Percentiles rank a stretch among this genome's conserved stretches.
phyloP scores from a whole-genome alignment of 2,113 vertebrate genomes.

The Siphamia tubifer region DNA sequence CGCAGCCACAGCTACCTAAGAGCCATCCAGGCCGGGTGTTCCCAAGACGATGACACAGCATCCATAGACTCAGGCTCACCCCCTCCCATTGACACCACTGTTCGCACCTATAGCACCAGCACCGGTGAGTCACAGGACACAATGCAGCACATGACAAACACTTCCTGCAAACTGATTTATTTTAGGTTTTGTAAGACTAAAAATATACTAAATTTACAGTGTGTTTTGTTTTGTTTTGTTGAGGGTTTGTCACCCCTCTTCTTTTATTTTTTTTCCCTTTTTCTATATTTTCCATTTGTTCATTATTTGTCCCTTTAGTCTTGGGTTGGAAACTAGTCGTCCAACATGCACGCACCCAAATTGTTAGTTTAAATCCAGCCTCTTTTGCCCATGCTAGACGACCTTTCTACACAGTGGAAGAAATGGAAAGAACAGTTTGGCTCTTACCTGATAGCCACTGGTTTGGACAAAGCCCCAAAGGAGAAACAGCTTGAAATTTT shows the following conservation, averaged over 20 bases:
- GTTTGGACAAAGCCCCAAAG: constrained; percentile 75
- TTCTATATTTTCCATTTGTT: constrained; percentile 6
- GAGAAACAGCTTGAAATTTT: constrained; percentile 74
- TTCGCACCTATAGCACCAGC: constrained; percentile 91
- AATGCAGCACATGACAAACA: not conserved
- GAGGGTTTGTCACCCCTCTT: not conserved
- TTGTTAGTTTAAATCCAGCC: constrained; percentile 62
- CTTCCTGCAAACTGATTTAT: not conserved
- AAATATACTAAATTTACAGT: too few species aligned
- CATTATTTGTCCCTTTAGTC: not conserved
- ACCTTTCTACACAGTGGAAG: constrained; percentile 60
- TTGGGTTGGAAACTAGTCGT: not conserved
- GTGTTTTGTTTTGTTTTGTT: too few species aligned
- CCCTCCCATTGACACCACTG: constrained; percentile 85
- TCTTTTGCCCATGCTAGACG: constrained; percentile 64
- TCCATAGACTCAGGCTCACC: constrained; percentile 94
- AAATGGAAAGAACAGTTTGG: constrained; percentile 73
- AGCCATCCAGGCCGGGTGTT: constrained; percentile 98
- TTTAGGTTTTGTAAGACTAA: too few species aligned
- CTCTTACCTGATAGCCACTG: constrained; percentile 69
- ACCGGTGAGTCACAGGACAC: constrained; percentile 84
- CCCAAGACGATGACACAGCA: constrained; percentile 93
- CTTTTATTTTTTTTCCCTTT: not conserved
- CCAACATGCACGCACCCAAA: constrained; percentile 3
- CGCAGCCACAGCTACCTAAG: constrained; percentile 99